Percentiles rank a stretch among this genome's conserved stretches.
Conservation (phyloP, 2,888 invertebrate species). For the Agrochola lychnidis region DNA sequence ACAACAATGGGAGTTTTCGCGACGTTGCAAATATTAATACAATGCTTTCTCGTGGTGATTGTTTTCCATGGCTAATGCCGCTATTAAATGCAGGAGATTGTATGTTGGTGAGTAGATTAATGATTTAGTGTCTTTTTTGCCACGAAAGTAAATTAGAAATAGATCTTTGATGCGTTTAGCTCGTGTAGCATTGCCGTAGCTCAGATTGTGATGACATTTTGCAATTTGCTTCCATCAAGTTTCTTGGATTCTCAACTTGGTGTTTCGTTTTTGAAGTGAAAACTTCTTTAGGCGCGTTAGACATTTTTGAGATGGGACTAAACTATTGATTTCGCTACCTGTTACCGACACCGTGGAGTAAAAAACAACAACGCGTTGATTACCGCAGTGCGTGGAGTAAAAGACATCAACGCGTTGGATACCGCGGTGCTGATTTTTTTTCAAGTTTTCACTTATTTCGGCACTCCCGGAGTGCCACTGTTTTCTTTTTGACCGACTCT, state of each 20-base stretch:
- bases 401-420: too few species aligned
- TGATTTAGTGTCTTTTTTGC: constrained; percentile 17
- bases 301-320: neutral
- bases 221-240: neutral
- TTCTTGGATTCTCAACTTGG: neutral
- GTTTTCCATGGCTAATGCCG: constrained; percentile 39
- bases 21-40: constrained; percentile 51
- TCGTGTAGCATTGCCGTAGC: neutral
- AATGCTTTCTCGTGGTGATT: constrained; percentile 53
- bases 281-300: too few species aligned
- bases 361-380: too few species aligned
- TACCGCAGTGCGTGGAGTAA: too few species aligned
- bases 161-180: neutral
- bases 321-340: too few species aligned
- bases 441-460: too few species aligned
- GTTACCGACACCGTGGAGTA: too few species aligned
- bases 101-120: constrained; percentile 22
- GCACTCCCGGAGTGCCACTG: too few species aligned
- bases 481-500: too few species aligned
- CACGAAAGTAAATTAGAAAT: constrained; percentile 6
- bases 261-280: neutral
- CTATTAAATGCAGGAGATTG: constrained; percentile 34
- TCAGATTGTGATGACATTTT: constrained; percentile 9
- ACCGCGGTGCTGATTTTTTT: too few species aligned
- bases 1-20: constrained; percentile 53